Evolutionary conservation across 2,888 invertebrate species (phyloP).

Genomic region (Epinotia bilunana): DNA sequence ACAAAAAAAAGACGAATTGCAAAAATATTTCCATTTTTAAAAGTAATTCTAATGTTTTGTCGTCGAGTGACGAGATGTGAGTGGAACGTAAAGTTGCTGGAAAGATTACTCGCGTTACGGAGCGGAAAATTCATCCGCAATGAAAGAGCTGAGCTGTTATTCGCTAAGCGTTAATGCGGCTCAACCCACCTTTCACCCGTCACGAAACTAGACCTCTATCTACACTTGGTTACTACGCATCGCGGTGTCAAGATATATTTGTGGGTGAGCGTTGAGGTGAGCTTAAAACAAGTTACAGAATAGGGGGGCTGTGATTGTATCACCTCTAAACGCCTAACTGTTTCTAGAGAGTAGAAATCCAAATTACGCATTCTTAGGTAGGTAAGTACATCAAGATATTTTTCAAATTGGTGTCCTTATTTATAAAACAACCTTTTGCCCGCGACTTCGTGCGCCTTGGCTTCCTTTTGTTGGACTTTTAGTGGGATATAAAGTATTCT

Average conservation of each 20-base stretch:
- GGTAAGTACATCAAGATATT: neutral
- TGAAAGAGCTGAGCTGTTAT: too few relatives aligned
- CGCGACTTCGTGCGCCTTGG: too few relatives aligned
- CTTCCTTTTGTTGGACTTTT: too few relatives aligned
- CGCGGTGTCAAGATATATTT: too few relatives aligned
- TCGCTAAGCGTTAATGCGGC: too few relatives aligned
- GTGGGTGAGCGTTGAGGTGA: too few relatives aligned
- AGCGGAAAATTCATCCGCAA: slow-evolving; percentile 73
- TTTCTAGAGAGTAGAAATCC: slow-evolving; percentile 47
- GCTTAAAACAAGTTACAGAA: too few relatives aligned
- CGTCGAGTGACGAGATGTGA: slow-evolving; percentile 48
- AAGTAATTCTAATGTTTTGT: slow-evolving; percentile 37
- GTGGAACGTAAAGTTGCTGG: slow-evolving; percentile 53
- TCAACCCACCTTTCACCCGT: too few relatives aligned
- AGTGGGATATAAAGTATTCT: too few relatives aligned
- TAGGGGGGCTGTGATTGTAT: slow-evolving; percentile 65
- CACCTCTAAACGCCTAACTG: slow-evolving; percentile 59
- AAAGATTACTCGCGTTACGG: slow-evolving; percentile 71
- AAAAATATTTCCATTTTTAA: slow-evolving; percentile 46
- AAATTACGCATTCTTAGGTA: slow-evolving; percentile 1
- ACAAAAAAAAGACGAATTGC: slow-evolving; percentile 37
- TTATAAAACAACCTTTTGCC: neutral
- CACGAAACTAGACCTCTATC: too few relatives aligned
- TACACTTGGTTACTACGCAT: too few relatives aligned
- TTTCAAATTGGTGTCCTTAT: neutral